Evolutionary conservation across 2,113 vertebrate species (phyloP).

Genomic region (Alethe diademata): DNA sequence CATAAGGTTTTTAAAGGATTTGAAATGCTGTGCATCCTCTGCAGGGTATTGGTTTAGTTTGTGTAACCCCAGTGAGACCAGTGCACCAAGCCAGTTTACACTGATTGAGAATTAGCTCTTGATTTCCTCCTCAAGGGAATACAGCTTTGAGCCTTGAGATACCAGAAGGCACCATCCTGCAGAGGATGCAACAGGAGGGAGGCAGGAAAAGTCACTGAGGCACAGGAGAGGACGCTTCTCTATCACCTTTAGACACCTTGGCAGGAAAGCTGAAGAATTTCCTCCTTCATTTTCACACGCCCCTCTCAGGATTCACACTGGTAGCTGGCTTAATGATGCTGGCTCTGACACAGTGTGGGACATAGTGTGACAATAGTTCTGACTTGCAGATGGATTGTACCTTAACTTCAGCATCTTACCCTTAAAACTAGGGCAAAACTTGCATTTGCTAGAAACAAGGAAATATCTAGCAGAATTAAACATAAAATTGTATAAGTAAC

Average conservation of each 20-base stretch:
- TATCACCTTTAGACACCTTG: fast-evolving
- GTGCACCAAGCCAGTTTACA: not conserved
- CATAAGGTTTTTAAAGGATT: not conserved
- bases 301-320: not conserved
- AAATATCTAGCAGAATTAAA: not conserved
- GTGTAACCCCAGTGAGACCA: not conserved
- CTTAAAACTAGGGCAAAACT: not conserved
- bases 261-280: not conserved
- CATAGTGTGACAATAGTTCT: too few relatives aligned
- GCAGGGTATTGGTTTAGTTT: not conserved
- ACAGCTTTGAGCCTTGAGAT: not conserved
- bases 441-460: not conserved
- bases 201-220: not conserved
- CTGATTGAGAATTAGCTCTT: not conserved
- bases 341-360: not conserved
- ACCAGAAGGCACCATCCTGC: not conserved
- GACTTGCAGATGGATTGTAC: not conserved
- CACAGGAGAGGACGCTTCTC: not conserved
- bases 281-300: not conserved
- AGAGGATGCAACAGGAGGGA: not conserved
- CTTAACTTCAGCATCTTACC: not conserved
- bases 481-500: not conserved
- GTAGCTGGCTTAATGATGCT: not conserved
- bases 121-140: not conserved
- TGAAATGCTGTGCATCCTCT: not conserved